Percentiles rank a stretch among this genome's conserved stretches.
Conservation (phyloP, 2,888 invertebrate species). For the Alloscopus bannaensis region DNA sequence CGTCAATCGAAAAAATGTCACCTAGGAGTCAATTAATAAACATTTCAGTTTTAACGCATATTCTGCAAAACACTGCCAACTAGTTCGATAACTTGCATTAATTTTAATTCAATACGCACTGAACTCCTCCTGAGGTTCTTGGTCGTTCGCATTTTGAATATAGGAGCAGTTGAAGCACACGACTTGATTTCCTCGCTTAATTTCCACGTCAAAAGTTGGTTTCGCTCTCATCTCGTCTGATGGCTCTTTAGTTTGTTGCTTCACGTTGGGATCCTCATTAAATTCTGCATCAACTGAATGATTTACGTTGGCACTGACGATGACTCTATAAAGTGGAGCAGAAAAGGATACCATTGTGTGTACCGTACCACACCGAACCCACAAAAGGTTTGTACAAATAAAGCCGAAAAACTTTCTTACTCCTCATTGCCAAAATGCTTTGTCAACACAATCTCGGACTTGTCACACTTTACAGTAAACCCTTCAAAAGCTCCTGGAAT, state of each 20-base stretch:
- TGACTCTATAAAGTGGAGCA: slow-evolving; percentile 78
- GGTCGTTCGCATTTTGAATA: slow-evolving; percentile 78
- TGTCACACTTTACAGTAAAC: slow-evolving; percentile 86
- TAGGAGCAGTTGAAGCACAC: slow-evolving; percentile 91
- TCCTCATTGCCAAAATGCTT: slow-evolving; percentile 80
- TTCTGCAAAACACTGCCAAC: too few relatives aligned
- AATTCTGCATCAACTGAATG: slow-evolving; percentile 92
- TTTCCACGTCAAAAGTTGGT: slow-evolving; percentile 93
- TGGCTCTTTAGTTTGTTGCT: slow-evolving; percentile 84
- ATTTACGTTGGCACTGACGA: slow-evolving; percentile 92
- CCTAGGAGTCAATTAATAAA: slow-evolving; percentile 80
- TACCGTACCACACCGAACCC: too few relatives aligned
- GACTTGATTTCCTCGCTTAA: slow-evolving; percentile 85
- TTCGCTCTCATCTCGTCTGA: slow-evolving; percentile 89
- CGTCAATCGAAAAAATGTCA: slow-evolving; percentile 95
- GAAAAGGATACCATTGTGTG: neutral
- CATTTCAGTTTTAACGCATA: too few relatives aligned
- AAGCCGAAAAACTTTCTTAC: slow-evolving; percentile 73
- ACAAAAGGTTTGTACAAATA: too few relatives aligned
- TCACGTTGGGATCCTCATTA: slow-evolving; percentile 75
- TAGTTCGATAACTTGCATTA: too few relatives aligned
- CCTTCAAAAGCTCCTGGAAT: slow-evolving; percentile 87
- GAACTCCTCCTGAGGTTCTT: slow-evolving; percentile 73
- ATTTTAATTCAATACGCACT: slow-evolving; percentile 73
- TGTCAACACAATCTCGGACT: slow-evolving; percentile 89